Evolutionary conservation across 2,888 invertebrate species (phyloP), one percentile per base, ranked within the genome.

Genomic region (Zygogramma bicolorata): DNA sequence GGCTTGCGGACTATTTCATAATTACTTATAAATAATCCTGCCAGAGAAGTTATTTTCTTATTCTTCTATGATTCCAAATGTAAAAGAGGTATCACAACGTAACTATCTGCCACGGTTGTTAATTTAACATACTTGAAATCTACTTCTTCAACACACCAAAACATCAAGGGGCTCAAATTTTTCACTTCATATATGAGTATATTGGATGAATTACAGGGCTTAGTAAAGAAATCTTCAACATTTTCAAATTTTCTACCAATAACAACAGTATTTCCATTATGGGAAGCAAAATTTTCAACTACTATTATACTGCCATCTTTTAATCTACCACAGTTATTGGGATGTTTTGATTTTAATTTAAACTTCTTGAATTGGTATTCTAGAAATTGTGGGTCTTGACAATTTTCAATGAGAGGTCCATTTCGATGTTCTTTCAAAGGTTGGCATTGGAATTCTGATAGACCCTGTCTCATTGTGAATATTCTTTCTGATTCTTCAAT

Each of bases 131-230:
- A 65, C 34, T 65, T 65, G 25, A 53, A 38, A 66, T 49, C 34
- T 57, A 66, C 18, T 18, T 66, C 57, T 34, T 66, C 18, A 34
- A 66, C 10, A 57, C 22, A 25, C 58, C 66, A 58, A 40, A 25
- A 38, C 38, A 18, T 40, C 18, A 38, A 34, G 20, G 22, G 8
- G 8, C 13, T 25, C 58, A 53, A 22, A 18, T 66, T 25, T 15
- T 6, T 40, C 7, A 66, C 27, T 53, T 38, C 40, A 65, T 57
- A 66, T 61, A 71, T 71, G 53, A 49, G 49, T 27, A 66, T 38
- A 65, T 53, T 46, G 34, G 70, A 71, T 22, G 70, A 71, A 25
- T 53, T 49, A 40, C 70, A 71, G 29, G 66, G 66, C 13, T 49
- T 53, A 15, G 25, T 18, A 66, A 65, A 71, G 29, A 58, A 71